Conservation (phyloP, 2,888 invertebrate genomes). For the Gerris lacustris region DNA sequence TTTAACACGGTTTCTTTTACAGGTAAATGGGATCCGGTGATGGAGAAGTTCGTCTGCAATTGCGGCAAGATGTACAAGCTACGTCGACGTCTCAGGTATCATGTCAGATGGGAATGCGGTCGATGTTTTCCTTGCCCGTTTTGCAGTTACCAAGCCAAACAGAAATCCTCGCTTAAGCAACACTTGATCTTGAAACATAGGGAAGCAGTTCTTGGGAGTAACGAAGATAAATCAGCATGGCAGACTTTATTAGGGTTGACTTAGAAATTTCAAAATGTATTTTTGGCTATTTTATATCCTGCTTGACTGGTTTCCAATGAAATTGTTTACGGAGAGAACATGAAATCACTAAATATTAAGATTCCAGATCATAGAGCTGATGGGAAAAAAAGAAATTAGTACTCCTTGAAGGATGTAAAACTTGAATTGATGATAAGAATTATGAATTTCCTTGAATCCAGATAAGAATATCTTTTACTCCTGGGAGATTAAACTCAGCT, state of each 20-base stretch:
- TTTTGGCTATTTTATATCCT: too few species aligned
- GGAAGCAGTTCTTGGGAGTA: not conserved
- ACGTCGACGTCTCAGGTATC: constrained; percentile 18
- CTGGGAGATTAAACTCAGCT: too few species aligned
- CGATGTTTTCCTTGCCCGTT: constrained; percentile 19
- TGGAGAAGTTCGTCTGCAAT: not conserved
- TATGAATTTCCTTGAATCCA: too few species aligned
- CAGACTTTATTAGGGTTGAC: not conserved
- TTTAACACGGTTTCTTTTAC: not conserved
- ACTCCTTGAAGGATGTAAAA: too few species aligned
- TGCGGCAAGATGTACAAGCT: constrained; percentile 13
- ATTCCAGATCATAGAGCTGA: too few species aligned
- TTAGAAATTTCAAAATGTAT: too few species aligned
- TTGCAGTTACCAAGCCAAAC: constrained; percentile 15
- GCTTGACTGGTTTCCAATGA: too few species aligned
- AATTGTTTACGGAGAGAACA: too few species aligned
- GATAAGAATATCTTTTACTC: too few species aligned
- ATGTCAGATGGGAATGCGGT: constrained; percentile 22
- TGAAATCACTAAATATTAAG: too few species aligned
- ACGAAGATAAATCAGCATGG: not conserved
- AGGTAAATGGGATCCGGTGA: not conserved
- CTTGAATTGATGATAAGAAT: too few species aligned
- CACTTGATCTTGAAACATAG: constrained; percentile 9
- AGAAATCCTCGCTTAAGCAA: constrained; percentile 18
- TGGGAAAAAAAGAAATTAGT: too few species aligned